A percentile compares a stretch with the other conserved stretches of the same genome.
Evolutionary conservation across 1,140 invertebrate genomes (phyloP).

Genomic region (Meloidogyne floridensis): DNA sequence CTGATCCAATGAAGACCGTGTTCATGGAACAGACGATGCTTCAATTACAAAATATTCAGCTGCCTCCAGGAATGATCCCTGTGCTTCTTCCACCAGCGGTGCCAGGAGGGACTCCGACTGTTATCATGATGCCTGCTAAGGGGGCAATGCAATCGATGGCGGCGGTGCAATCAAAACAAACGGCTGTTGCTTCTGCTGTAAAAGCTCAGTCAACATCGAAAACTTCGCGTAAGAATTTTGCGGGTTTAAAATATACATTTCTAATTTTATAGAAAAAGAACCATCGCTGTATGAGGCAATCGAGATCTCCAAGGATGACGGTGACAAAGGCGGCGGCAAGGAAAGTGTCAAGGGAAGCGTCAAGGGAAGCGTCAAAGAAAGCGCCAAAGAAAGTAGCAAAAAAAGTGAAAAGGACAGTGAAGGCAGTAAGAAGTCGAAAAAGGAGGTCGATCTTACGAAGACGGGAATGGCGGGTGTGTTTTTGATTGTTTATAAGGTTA

Average conservation of each 20-base stretch:
- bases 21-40: background rate
- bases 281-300: background rate
- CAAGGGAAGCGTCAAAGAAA: background rate
- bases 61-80: background rate
- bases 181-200: background rate
- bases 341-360: background rate
- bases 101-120: background rate
- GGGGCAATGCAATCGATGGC: background rate
- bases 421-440: background rate
- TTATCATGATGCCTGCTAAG: background rate
- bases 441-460: background rate
- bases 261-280: background rate
- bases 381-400: background rate
- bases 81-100: background rate
- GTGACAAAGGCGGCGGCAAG: background rate
- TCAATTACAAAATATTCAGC: background rate
- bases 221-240: background rate
- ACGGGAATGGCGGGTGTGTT: background rate
- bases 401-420: background rate
- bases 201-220: background rate
- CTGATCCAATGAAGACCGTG: background rate
- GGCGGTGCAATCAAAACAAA: background rate
- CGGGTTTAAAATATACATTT: background rate
- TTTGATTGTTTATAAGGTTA: background rate
- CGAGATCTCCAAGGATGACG: background rate